Evolutionary conservation across 2,888 invertebrate species (phyloP), one percentile per base, ranked within the genome.

Genomic region (Listrodromus nycthemerus): DNA sequence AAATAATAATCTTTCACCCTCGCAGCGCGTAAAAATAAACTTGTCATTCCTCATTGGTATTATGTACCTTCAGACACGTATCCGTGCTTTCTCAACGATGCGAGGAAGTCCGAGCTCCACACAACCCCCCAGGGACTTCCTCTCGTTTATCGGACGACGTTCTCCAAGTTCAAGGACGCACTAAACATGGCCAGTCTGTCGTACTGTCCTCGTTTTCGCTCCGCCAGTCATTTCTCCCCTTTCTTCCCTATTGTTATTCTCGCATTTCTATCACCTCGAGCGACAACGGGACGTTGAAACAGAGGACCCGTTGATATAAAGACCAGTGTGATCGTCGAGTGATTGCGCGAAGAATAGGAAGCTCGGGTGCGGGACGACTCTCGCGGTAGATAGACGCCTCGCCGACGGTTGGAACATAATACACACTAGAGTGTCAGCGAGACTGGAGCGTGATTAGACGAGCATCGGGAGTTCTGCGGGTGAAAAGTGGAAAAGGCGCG

Each of bases 91-190:
- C 7, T 24, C 19, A 6, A 63, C 48, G 33, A 50, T 30, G 67
- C 30, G 19, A 58, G 67, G 16, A 24, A 61, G 7, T 24, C n/a
- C n/a, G 41, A 61, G 27, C 61, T 30, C 30, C 7, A 6, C 30
- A 5, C 61, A 37, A 55, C 65, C 21, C 48, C 41, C 52, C 30
- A 19, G 24, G 52, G 58, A 61, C 30, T 21, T 33, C 27, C 21
- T 30, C n/a, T 55, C 41, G 27, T n/a, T 45, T 41, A 30, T 45
- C 19, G 6, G 70, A 69, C 73, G 6, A 8, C 61, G 61, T 27
- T 45, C 8, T 52, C 45, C 55, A 81, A 81, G 81, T 80, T 78
- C 84, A 78, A 55, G 84, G 81, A 27, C 52, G 48, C 21, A 33
- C 41, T 61, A 41, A 82, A 69, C 48, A 70, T 73, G 50, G 37